Base-by-base conservation (phyloP, 2,797 vertebrate genomes). In the Lithobates pipiens region DNA sequence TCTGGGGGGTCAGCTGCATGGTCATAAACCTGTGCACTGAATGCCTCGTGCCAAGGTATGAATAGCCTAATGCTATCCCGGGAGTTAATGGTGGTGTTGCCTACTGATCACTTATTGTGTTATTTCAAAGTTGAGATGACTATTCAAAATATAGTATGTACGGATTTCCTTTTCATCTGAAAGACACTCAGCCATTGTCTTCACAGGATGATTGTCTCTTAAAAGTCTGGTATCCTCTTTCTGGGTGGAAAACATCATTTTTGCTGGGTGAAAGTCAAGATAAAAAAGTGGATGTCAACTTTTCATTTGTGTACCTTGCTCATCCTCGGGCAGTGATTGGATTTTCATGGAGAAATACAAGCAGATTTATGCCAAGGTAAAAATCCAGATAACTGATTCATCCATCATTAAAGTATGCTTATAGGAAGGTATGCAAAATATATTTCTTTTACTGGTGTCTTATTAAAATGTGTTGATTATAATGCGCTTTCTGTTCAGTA, bases 181-280 rank as follows among this genome's bases (percentile, higher is more conserved):
- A 23, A 23, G 6, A 61, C 18, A 61, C 6, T 10, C 21, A 1
- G 7, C n/a, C 8, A 23, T 18, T 61, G 18, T 91, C 90, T 89
- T 69, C 84, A 70, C 93, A 99, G 98, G 96, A 99, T 92, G 98
- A 99, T 89, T 99, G 97, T 92, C 95, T 99, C 86, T 91, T 99
- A 86, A 99, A 99, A 92, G 96, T 99, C 76, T 99, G 98, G 98
- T 99, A 99, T 89, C 95, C 97, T 76, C 97, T 96, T 92, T 96
- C 95, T 82, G 97, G 96, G 71, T 99, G 98, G 98, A 97, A 97
- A 78, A 96, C 97, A 21, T 97, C 97, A 29, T 97, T 99, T 90
- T 95, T 98, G 86, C 94, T 96, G 72, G 96, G 96, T 68, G 97
- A 98, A 86, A 93, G 89, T 25, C 91, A 93, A 2, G 97, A 98